These are phyloP conservation scores for Reinhardtius hippoglossoides DNA, from an alignment of 2,113 vertebrate genomes.

Conservation along the genomic window DNA sequence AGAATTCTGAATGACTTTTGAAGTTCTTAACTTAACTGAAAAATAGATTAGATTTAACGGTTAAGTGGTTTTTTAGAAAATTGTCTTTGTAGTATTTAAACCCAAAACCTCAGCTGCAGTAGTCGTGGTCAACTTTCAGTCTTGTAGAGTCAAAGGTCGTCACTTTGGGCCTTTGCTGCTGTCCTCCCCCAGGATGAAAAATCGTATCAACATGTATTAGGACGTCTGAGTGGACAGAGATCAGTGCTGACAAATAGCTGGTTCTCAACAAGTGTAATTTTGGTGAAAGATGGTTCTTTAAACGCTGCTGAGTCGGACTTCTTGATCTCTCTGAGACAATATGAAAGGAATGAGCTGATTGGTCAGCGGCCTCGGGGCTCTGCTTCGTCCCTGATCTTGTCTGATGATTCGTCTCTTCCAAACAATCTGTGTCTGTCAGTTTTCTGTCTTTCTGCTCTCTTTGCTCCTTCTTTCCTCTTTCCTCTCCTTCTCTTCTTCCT, in stretches of 20 bases:
- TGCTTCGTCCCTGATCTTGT: not conserved
- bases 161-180: not conserved
- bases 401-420: slow-evolving; percentile 10
- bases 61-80: too few relatives aligned
- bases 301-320: slow-evolving; percentile 1
- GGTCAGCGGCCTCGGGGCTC: slow-evolving; percentile 34
- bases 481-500: too few relatives aligned
- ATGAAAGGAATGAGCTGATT: slow-evolving; percentile 50
- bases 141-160: slow-evolving; percentile 2
- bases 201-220: not conserved
- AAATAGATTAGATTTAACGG: too few relatives aligned
- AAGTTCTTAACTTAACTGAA: too few relatives aligned
- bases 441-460: not conserved
- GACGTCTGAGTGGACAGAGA: slow-evolving; percentile 26
- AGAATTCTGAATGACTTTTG: too few relatives aligned
- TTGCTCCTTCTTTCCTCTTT: not conserved
- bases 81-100: too few relatives aligned
- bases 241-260: slow-evolving; percentile 29
- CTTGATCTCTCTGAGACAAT: slow-evolving; percentile 38
- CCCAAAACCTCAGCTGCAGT: not conserved
- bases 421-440: not conserved
- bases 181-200: not conserved
- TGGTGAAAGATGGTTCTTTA: slow-evolving; percentile 41
- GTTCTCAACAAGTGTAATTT: slow-evolving; percentile 26
- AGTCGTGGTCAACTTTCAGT: not conserved